These are phyloP conservation scores for Biston stratarius DNA, from an alignment of 2,888 invertebrate genomes.

Conservation along the genomic window DNA sequence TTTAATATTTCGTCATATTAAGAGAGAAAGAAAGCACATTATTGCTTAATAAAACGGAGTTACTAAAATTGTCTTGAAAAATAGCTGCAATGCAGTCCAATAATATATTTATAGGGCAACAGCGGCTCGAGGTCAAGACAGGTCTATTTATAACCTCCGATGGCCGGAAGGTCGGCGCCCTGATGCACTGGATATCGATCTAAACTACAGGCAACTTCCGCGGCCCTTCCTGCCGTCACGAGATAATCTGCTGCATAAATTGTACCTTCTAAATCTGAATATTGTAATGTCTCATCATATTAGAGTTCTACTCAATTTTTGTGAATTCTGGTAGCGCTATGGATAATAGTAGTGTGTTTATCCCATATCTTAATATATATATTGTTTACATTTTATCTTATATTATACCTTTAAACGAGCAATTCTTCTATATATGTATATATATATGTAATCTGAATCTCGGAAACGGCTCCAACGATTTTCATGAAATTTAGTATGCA, in stretches of 20 bases:
- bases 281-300: neutral
- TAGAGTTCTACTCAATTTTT: neutral
- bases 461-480: too few relatives aligned
- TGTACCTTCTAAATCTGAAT: neutral
- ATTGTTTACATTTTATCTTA: too few relatives aligned
- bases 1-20: too few relatives aligned
- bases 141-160: slow-evolving; percentile 47
- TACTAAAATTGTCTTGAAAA: slow-evolving; percentile 13
- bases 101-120: slow-evolving; percentile 57
- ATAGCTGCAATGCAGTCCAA: slow-evolving; percentile 52
- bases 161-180: slow-evolving; percentile 57
- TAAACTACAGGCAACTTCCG: slow-evolving; percentile 35
- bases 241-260: neutral
- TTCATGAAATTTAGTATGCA: too few relatives aligned
- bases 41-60: too few relatives aligned
- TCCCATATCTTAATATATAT: too few relatives aligned
- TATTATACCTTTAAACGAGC: too few relatives aligned
- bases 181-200: slow-evolving; percentile 64
- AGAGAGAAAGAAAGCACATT: too few relatives aligned
- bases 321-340: too few relatives aligned
- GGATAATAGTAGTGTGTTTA: too few relatives aligned
- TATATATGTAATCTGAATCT: too few relatives aligned
- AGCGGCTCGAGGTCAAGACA: slow-evolving; percentile 45
- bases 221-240: slow-evolving; percentile 11
- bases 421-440: too few relatives aligned